phyloP scores from a whole-genome alignment of 2,113 vertebrate species.

The Chloropsis hardwickii region DNA sequence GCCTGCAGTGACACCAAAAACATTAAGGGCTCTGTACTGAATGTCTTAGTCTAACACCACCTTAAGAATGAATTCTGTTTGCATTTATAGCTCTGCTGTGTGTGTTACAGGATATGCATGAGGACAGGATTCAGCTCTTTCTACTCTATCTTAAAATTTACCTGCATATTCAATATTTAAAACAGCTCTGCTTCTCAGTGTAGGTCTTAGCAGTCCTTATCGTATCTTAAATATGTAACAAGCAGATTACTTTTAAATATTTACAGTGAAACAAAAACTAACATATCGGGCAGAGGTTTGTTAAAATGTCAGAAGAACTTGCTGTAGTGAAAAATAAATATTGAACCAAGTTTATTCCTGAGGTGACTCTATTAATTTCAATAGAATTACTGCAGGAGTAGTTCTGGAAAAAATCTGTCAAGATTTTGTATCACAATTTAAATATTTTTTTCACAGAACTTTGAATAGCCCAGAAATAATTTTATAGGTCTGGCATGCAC shows the following conservation, averaged over 20 bases:
- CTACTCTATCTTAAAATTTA: neutral
- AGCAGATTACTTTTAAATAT: constrained; percentile 65
- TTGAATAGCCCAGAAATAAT: neutral
- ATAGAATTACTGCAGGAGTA: neutral
- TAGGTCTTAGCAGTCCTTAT: constrained; percentile 48
- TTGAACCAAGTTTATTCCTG: constrained; percentile 35
- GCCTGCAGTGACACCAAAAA: neutral
- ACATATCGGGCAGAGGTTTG: constrained; percentile 27
- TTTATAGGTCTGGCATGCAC: neutral
- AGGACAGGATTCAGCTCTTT: neutral
- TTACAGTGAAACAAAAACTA: constrained; percentile 63
- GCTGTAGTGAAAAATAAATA: neutral
- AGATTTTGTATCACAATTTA: neutral
- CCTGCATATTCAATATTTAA: constrained; percentile 28
- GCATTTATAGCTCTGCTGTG: neutral
- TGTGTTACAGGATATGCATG: neutral
- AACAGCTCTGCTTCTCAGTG: constrained; percentile 9
- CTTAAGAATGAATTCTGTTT: neutral
- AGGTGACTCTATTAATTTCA: constrained; percentile 18
- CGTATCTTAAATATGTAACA: constrained; percentile 59
- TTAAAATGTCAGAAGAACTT: constrained; percentile 52
- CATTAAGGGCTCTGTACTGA: neutral
- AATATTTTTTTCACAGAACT: neutral
- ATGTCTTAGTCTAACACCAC: neutral
- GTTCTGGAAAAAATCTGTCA: neutral